Percentiles rank a stretch among this genome's conserved stretches.
Conservation (phyloP, 2,888 invertebrate genomes). For the Drosophila atroscutellata region DNA sequence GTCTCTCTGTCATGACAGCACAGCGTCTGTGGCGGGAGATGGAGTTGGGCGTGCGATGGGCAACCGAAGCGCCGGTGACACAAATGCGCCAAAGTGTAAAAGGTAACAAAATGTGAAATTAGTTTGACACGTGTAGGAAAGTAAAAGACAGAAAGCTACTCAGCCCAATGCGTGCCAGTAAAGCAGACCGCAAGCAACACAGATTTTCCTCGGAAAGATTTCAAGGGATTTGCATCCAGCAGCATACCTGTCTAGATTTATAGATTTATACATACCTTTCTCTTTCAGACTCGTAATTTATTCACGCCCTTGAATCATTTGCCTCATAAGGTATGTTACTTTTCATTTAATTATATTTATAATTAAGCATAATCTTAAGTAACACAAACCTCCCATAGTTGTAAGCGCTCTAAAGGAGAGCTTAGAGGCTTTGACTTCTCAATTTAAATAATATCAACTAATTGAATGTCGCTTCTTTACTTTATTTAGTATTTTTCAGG, state of each 20-base stretch:
- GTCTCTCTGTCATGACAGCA: slow-evolving; percentile 14
- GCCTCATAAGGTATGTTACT: slow-evolving; percentile 1
- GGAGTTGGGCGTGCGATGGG: not conserved
- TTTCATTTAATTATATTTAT: slow-evolving; percentile 10
- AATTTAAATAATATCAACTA: slow-evolving; percentile 8
- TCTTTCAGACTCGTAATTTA: slow-evolving; percentile 4
- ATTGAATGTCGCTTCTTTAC: slow-evolving; percentile 9
- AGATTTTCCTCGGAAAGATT: slow-evolving; percentile 35
- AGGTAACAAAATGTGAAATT: slow-evolving; percentile 79
- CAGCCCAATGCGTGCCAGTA: slow-evolving; percentile 40
- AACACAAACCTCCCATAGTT: not conserved
- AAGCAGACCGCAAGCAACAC: slow-evolving; percentile 21
- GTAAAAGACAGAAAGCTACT: slow-evolving; percentile 47
- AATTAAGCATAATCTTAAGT: not conserved
- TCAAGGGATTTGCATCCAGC: slow-evolving; percentile 27
- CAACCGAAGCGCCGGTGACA: slow-evolving; percentile 43
- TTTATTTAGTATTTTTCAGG: not conserved
- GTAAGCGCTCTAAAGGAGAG: not conserved
- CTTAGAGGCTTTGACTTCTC: not conserved
- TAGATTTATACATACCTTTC: slow-evolving; percentile 13
- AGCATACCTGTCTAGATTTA: slow-evolving; percentile 15
- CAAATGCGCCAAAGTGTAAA: slow-evolving; percentile 69
- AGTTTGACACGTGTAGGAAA: slow-evolving; percentile 77
- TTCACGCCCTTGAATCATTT: slow-evolving; percentile 2
- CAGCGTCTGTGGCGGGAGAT: not conserved